phyloP scores from a whole-genome alignment of 92 coral and sea anemone genomes.

The Zoanthus sociatus region DNA sequence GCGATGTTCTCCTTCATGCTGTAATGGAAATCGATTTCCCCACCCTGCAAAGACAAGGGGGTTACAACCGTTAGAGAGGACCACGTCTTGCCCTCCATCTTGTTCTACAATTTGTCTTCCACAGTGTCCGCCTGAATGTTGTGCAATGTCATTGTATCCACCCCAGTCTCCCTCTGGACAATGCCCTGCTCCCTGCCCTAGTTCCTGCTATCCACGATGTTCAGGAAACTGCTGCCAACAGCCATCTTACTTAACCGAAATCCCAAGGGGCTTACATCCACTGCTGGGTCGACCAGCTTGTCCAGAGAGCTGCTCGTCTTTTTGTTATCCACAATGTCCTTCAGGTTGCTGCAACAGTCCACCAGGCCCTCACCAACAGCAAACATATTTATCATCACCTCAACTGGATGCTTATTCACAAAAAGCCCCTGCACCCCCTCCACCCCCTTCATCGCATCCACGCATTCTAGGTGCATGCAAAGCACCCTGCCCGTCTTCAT shows the following conservation, averaged over 20 bases:
- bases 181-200: constrained; percentile 13
- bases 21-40: neutral
- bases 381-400: neutral
- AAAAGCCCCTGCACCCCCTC: neutral
- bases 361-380: neutral
- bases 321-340: constrained; percentile 44
- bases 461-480: constrained; percentile 9
- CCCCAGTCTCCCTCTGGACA: neutral
- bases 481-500: constrained; percentile 18
- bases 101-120: neutral
- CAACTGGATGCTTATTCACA: neutral
- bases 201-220: constrained; percentile 7
- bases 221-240: neutral
- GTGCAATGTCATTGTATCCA: neutral
- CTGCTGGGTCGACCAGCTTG: neutral
- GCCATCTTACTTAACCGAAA: neutral
- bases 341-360: neutral
- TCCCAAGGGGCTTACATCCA: constrained; percentile 17
- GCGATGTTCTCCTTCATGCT: constrained; percentile 31
- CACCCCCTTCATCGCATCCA: neutral
- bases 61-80: constrained; percentile 5
- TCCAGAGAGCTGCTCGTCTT: constrained; percentile 8
- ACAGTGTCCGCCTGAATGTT: constrained; percentile 1
- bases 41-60: constrained; percentile 1
- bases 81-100: neutral